A percentile compares a stretch with the other conserved stretches of the same genome.
phyloP scores from a whole-genome alignment of 2,113 vertebrate species.

The Psilopsiagon aurifrons region DNA sequence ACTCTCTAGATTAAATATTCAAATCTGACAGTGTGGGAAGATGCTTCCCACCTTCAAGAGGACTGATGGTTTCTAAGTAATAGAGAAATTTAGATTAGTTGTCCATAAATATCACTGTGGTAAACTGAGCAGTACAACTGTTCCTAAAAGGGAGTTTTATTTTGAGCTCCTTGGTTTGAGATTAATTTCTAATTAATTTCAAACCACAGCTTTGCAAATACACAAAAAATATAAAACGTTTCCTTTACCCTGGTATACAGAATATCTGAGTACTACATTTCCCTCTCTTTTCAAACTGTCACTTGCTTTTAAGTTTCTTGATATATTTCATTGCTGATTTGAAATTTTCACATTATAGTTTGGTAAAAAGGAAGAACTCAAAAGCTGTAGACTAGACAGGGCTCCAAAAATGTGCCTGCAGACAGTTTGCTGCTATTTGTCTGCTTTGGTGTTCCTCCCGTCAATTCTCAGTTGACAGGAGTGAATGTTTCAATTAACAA shows the following conservation, averaged over 20 bases:
- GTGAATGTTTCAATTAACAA: not conserved
- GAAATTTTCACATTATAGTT: not conserved
- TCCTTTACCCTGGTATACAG: not conserved
- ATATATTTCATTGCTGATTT: not conserved
- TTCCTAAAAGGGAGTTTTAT: slow-evolving; percentile 6
- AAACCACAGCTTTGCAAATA: not conserved
- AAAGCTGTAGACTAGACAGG: not conserved
- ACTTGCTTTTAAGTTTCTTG: not conserved
- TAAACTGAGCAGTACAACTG: not conserved
- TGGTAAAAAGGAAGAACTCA: not conserved
- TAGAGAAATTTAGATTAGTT: not conserved
- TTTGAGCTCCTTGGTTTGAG: not conserved
- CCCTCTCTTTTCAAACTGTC: not conserved
- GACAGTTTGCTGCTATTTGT: not conserved
- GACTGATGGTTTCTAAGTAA: not conserved
- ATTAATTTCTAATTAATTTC: not conserved
- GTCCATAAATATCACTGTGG: not conserved
- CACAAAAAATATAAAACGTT: not conserved
- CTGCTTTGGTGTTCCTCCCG: not conserved
- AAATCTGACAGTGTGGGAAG: slow-evolving; percentile 36
- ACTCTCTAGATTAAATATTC: slow-evolving; percentile 31
- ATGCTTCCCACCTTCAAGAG: not conserved
- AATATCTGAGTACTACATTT: not conserved
- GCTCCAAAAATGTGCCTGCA: not conserved
- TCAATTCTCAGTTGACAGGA: not conserved